Base-by-base conservation (phyloP, 2,888 invertebrate species). In the Agrotis ipsilon region DNA sequence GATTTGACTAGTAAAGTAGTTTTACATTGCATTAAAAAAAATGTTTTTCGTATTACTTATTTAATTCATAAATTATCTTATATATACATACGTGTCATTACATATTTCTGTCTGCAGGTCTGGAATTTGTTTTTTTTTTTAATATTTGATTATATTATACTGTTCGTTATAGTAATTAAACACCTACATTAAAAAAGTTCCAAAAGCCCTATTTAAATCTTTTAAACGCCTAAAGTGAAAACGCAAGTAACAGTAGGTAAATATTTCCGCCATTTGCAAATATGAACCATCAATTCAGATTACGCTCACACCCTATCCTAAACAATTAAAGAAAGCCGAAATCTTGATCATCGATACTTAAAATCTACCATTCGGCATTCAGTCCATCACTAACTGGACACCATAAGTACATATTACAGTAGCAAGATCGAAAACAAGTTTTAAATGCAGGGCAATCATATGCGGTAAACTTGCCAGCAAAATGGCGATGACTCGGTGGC, bases 371-470 rank as follows among this genome's bases (percentile, higher is more conserved):
- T 62, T 32, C 27, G 32, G 32, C 21, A 27, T 51, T 32, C 3
- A 49, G 14, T 9, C 43, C 63, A 54, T 54, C 46, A 52, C 24
- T 46, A 60, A 43, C 14, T 45, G 58, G 13, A 3, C 32, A 48
- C n/a, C 7, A 60, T 6, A 66, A 70, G 32, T 55, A 55, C 32
- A 55, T n/a, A 32, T n/a, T 18, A 61, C 72, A 63, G 81, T 54
- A 72, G 64, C 78, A 43, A 67, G 60, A 55, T 63, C 2, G 5
- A 48, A 69, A 70, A 85, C 83, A 55, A 60, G 85, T 83, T 85
- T 65, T 62, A 73, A 85, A 85, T 68, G 45, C 68, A 62, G 76
- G 68, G 62, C 69, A 83, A 83, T 83, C 66, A 70, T 75, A 85
- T 85, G 83, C 83, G 46, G 63, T 65, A 24, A 63, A 76, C 57